Percentiles rank a stretch among this genome's conserved stretches.
Evolutionary conservation across 2,113 vertebrate genomes (phyloP).

Genomic region (Maylandia zebra): DNA sequence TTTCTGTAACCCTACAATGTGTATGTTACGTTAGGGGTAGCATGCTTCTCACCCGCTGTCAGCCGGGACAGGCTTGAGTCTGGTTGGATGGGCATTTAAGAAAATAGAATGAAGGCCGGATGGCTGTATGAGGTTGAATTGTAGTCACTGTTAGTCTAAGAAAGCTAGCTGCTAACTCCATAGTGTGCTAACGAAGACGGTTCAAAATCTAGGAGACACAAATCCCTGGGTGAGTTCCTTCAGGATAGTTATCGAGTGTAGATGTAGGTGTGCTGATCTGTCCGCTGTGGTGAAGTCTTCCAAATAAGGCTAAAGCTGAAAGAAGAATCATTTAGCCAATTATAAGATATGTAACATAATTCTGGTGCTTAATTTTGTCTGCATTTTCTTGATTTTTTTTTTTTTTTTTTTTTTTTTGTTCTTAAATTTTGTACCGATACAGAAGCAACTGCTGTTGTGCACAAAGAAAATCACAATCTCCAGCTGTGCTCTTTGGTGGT

Average conservation of each 20-base stretch:
- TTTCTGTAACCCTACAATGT: neutral
- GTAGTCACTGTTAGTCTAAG: neutral
- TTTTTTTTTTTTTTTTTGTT: neutral
- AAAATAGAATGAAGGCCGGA: neutral
- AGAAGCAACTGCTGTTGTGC: neutral
- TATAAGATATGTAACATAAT: neutral
- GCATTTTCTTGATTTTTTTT: neutral
- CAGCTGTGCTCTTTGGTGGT: no score
- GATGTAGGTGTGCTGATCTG: neutral
- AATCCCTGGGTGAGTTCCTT: neutral
- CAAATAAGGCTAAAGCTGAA: neutral
- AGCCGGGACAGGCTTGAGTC: neutral
- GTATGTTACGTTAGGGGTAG: neutral
- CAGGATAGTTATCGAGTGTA: neutral
- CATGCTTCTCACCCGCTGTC: neutral
- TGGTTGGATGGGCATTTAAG: neutral
- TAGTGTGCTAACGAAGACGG: neutral
- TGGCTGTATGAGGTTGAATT: neutral
- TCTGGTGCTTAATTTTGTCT: neutral
- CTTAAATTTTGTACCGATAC: neutral
- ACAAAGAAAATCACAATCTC: no score
- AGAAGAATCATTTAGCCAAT: neutral
- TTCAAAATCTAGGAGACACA: neutral
- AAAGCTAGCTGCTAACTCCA: neutral
- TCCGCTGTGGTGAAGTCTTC: neutral